phyloP scores from a whole-genome alignment of 2,113 vertebrate species.

The Gymnogyps californianus region DNA sequence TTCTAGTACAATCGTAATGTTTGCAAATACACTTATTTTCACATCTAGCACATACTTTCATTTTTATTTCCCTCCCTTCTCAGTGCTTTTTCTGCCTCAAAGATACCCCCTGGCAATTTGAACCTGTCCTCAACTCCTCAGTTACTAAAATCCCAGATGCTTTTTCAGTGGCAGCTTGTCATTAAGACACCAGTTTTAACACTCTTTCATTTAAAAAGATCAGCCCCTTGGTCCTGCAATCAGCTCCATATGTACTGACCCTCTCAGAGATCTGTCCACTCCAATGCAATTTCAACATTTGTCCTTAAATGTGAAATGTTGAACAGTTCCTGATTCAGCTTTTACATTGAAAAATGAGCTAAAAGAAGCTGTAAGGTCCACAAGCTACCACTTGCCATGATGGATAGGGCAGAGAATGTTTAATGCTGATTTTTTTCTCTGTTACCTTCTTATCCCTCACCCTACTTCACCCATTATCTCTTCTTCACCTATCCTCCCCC shows the following conservation, averaged over 20 bases:
- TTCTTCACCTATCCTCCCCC: background rate
- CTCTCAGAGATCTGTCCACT: constrained; percentile 19
- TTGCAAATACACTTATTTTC: background rate
- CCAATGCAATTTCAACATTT: background rate
- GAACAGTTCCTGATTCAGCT: background rate
- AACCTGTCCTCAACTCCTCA: constrained; percentile 45
- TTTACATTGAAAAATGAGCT: background rate
- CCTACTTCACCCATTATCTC: background rate
- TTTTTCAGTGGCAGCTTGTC: constrained; percentile 47
- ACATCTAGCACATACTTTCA: background rate
- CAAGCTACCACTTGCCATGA: background rate
- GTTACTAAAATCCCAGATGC: constrained; percentile 43
- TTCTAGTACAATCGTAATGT: background rate
- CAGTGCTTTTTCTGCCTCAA: constrained; percentile 34
- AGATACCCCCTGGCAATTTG: constrained; percentile 41
- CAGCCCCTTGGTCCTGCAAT: constrained; percentile 2
- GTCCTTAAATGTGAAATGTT: background rate
- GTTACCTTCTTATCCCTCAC: background rate
- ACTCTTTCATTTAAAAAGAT: constrained; percentile 44
- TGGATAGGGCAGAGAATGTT: background rate
- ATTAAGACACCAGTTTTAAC: constrained; percentile 53
- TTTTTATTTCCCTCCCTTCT: constrained; percentile 4
- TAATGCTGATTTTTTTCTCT: background rate
- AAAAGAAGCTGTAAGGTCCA: background rate
- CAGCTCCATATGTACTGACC: constrained; percentile 28